Base-by-base conservation (phyloP, 2,797 vertebrate genomes). In the Lycodopsis pacificus region DNA sequence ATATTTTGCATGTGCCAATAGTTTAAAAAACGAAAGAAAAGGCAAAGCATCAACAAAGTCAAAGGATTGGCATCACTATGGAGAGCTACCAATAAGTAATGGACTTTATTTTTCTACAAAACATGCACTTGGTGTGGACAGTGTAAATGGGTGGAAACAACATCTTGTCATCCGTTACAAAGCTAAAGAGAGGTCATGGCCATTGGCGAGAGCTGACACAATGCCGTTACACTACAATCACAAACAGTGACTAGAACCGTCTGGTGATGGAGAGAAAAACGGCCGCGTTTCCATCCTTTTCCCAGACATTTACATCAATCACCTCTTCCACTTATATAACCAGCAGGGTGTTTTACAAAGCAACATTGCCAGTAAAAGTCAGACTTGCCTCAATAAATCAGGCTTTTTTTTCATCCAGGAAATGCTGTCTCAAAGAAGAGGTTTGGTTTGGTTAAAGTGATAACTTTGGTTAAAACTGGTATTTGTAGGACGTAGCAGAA, bases 91-190 rank as follows among this genome's bases (percentile, higher is more conserved):
- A 30, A 30, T 61, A 53, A 80, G 54, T 79, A 57, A 76, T 65
- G 67, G 73, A 72, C 71, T 90, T 90, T 83, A 91, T 85, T 90
- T 77, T 64, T 83, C 71, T 88, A 80, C 68, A 85, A 84, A 89
- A 88, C 88, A 91, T 91, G 88, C 88, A 86, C 57, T 72, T 83
- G 48, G 66, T 79, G 74, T 73, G 11, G 66, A 87, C 75, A 65
- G 64, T 82, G 80, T 76, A 65, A 83, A 77, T 75, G 48, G n/a
- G 61, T 73, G 67, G 70, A 85, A 77, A 84, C 61, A 74, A 59
- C 51, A 32, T 65, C 48, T 79, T 64, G 27, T 73, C 65, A 80
- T 58, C 17, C 2, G 30, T 81, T 53, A 77, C 73, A 77, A 75
- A 83, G 62, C 79, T 53, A 7, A 73, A 48, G 20, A 42, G 17